A percentile compares a stretch with the other conserved stretches of the same genome.
Conservation (phyloP, 2,888 invertebrate species). For the Nymphalis polychloros region DNA sequence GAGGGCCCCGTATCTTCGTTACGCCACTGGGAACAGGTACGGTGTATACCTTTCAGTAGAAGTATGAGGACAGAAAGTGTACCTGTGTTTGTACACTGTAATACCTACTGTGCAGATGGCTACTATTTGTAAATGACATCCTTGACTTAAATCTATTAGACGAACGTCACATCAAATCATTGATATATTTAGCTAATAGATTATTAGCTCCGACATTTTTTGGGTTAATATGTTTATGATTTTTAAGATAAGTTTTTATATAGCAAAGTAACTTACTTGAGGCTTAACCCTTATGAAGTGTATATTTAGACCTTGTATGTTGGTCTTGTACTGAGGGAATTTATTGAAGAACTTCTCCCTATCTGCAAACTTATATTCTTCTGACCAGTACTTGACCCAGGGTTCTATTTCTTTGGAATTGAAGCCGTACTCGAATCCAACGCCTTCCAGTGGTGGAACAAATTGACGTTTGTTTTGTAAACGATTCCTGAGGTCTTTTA, state of each 20-base stretch:
- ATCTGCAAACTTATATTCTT: slow-evolving; percentile 84
- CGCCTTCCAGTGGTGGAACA: slow-evolving; percentile 84
- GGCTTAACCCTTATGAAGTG: slow-evolving; percentile 89
- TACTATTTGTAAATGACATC: too few relatives aligned
- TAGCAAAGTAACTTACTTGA: slow-evolving; percentile 47
- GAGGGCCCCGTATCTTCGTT: too few relatives aligned
- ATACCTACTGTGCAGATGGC: too few relatives aligned
- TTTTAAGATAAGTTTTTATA: neutral
- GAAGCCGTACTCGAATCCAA: slow-evolving; percentile 91
- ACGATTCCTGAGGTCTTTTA: slow-evolving; percentile 59
- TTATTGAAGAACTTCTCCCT: slow-evolving; percentile 86
- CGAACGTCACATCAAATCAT: too few relatives aligned
- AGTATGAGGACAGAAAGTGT: too few relatives aligned
- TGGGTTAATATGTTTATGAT: too few relatives aligned
- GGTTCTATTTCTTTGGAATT: slow-evolving; percentile 84
- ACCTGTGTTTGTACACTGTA: too few relatives aligned
- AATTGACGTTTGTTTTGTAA: slow-evolving; percentile 54
- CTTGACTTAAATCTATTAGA: too few relatives aligned
- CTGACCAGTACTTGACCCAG: slow-evolving; percentile 89
- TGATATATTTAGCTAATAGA: neutral
- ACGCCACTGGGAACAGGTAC: too few relatives aligned
- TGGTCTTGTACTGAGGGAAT: slow-evolving; percentile 88
- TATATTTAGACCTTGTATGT: slow-evolving; percentile 87
- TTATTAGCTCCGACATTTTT: neutral
- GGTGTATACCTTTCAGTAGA: too few relatives aligned